Percentiles rank a stretch among this genome's conserved stretches.
These are phyloP conservation scores for Myopa testacea DNA, from an alignment of 2,888 invertebrate genomes.

Conservation along the genomic window DNA sequence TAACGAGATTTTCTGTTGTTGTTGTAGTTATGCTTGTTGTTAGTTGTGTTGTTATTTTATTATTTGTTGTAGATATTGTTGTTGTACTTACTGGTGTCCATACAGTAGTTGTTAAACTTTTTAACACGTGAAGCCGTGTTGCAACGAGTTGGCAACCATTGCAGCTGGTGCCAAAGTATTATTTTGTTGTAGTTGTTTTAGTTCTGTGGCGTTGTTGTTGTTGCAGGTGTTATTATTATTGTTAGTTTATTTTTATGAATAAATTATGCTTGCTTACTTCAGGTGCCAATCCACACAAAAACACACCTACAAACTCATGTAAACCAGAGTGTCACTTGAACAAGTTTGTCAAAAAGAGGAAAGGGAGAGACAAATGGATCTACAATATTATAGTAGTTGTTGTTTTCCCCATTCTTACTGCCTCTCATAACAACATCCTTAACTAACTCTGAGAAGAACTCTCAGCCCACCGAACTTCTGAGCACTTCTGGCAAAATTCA, in stretches of 20 bases:
- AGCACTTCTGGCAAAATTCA: too few relatives aligned
- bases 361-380: too few relatives aligned
- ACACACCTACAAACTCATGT: neutral
- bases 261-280: neutral
- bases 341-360: too few relatives aligned
- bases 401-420: too few relatives aligned
- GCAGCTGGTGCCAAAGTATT: conserved; percentile 27
- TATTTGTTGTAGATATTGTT: conserved; percentile 19
- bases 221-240: neutral
- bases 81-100: conserved; percentile 27
- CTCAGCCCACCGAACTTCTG: too few relatives aligned
- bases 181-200: neutral
- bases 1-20: neutral
- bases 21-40: neutral
- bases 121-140: conserved; percentile 32
- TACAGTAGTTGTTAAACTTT: conserved; percentile 36
- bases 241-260: conserved; percentile 10
- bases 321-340: too few relatives aligned
- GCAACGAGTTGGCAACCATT: conserved; percentile 18
- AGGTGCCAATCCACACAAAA: neutral
- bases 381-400: too few relatives aligned
- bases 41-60: neutral
- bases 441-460: too few relatives aligned
- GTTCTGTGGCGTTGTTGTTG: neutral
- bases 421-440: too few relatives aligned